Conservation (phyloP, 2,113 vertebrate genomes). For the Leptobrachium ailaonicum region DNA sequence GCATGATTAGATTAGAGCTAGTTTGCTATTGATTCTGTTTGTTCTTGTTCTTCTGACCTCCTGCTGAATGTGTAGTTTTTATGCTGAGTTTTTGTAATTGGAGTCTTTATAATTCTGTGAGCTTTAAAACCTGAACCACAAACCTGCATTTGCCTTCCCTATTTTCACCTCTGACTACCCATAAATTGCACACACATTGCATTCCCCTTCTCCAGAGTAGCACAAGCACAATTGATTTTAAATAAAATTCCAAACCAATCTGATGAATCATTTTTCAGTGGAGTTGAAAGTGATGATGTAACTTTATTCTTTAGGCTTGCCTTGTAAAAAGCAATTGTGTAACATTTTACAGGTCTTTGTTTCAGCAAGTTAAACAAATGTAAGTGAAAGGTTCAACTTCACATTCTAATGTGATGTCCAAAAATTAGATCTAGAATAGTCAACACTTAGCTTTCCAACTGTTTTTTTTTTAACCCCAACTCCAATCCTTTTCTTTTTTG, state of each 20-base stretch:
- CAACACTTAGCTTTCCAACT: no score
- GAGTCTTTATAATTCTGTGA: not conserved
- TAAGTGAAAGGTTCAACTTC: no score
- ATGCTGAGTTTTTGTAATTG: not conserved
- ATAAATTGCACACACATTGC: conserved; percentile 7
- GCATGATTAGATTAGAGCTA: conserved; percentile 21
- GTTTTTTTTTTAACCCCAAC: no score
- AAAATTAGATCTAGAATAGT: no score
- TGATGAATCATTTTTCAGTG: conserved; percentile 55
- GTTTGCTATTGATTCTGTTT: conserved; percentile 11
- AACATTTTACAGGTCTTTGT: no score
- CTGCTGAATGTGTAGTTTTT: not conserved
- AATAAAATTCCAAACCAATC: conserved; percentile 52
- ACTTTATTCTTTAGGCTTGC: conserved; percentile 44
- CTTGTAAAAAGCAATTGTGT: conserved; percentile 34
- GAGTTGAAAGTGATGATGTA: conserved; percentile 51
- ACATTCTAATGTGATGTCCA: no score
- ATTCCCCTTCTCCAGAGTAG: conserved; percentile 45
- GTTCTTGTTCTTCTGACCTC: conserved; percentile 8
- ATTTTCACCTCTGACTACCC: conserved; percentile 31
- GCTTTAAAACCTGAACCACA: not conserved
- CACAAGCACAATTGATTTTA: conserved; percentile 59
- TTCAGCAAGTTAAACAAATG: no score
- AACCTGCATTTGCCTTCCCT: not conserved
- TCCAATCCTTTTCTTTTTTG: no score